Percentiles rank a stretch among this genome's conserved stretches.
Evolutionary conservation across 2,888 invertebrate genomes (phyloP).

Genomic region (Beris morrisii): DNA sequence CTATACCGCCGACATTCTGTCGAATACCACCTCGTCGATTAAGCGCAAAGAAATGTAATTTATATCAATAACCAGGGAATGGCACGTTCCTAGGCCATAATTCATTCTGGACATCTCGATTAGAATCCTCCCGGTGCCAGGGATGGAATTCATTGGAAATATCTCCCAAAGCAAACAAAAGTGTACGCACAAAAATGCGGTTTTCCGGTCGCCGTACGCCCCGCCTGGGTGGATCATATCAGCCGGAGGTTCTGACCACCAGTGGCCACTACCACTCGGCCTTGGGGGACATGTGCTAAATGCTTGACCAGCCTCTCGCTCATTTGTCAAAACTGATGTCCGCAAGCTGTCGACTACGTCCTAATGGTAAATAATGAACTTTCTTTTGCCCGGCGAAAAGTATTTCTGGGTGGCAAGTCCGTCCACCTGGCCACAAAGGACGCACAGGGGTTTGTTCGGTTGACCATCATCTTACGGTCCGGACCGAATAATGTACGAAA

Average conservation of each 20-base stretch:
- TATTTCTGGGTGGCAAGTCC: background rate
- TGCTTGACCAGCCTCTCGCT: constrained; percentile 31
- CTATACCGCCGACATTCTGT: background rate
- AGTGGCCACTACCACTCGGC: background rate
- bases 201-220: constrained; percentile 9
- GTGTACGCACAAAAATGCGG: constrained; percentile 22
- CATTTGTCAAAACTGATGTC: constrained; percentile 32
- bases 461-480: background rate
- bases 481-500: constrained; percentile 27
- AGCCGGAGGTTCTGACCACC: constrained; percentile 1
- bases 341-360: constrained; percentile 24
- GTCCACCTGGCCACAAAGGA: background rate
- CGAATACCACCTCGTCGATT: constrained; percentile 23
- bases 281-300: constrained; percentile 28
- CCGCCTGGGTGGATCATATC: background rate
- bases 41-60: constrained; percentile 29
- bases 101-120: constrained; percentile 29
- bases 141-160: constrained; percentile 17
- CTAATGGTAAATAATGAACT: constrained; percentile 32
- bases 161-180: constrained; percentile 29
- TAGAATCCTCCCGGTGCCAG: constrained; percentile 15
- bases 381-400: constrained; percentile 19
- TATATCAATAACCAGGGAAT: constrained; percentile 28
- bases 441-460: constrained; percentile 13
- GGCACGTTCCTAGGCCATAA: constrained; percentile 28